Evolutionary conservation across 2,797 vertebrate species (phyloP).

Genomic region (Pseudocheirus occidentalis): DNA sequence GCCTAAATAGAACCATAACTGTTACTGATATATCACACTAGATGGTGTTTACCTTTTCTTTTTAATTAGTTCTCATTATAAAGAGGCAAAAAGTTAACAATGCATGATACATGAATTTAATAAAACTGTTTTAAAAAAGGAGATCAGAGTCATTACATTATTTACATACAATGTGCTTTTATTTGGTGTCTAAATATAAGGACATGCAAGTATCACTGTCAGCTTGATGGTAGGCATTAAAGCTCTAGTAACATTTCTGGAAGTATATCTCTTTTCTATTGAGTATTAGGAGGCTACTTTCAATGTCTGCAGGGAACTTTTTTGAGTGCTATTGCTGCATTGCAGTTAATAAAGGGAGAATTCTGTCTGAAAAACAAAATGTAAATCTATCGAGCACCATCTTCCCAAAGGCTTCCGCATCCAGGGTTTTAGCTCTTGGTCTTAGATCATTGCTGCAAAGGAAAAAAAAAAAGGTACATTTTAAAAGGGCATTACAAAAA

Average conservation of each 20-base stretch:
- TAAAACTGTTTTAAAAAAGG: conserved; percentile 29
- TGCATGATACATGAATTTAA: conserved; percentile 39
- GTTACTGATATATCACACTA: background rate
- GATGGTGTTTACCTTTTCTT: background rate
- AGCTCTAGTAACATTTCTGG: conserved; percentile 41
- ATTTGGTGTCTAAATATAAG: conserved; percentile 76
- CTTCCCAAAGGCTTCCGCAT: conserved; percentile 67
- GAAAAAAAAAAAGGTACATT: conserved; percentile 71
- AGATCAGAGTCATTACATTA: conserved; percentile 58
- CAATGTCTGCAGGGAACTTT: conserved; percentile 38
- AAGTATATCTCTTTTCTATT: conserved; percentile 40
- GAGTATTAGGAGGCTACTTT: conserved; percentile 41
- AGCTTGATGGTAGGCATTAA: conserved; percentile 70
- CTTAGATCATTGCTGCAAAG: conserved; percentile 79
- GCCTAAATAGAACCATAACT: background rate
- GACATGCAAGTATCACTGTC: conserved; percentile 63
- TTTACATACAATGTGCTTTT: conserved; percentile 78
- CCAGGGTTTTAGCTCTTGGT: conserved; percentile 62
- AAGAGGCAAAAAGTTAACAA: background rate
- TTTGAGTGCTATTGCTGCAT: conserved; percentile 55
- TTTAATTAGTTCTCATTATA: background rate
- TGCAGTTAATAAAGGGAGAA: conserved; percentile 61
- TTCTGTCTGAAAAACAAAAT: conserved; percentile 3
- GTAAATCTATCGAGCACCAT: conserved; percentile 65
- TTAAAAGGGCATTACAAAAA: conserved; percentile 22